Evolutionary conservation across 2,888 invertebrate genomes (phyloP).

Genomic region (Balanococcus diminutus): DNA sequence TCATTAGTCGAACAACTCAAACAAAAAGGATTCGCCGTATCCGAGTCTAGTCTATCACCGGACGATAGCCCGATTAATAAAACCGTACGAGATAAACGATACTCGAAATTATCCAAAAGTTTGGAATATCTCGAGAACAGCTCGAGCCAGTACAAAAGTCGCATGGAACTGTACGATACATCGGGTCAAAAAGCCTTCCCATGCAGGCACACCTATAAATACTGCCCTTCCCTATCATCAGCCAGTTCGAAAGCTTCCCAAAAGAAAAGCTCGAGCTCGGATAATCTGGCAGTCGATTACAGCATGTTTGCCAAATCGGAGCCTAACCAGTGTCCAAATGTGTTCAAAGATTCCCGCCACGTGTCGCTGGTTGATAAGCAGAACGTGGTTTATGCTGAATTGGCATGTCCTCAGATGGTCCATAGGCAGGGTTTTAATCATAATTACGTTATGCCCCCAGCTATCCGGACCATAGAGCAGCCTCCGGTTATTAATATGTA

Average conservation of each 20-base stretch:
- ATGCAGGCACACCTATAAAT: slow-evolving; percentile 18
- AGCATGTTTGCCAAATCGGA: slow-evolving; percentile 52
- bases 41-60: slow-evolving; percentile 59
- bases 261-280: slow-evolving; percentile 62
- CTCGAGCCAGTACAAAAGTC: slow-evolving; percentile 58
- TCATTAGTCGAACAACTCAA: slow-evolving; percentile 64
- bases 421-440: not conserved
- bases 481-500: not conserved
- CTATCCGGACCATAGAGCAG: not conserved
- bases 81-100: slow-evolving; percentile 59
- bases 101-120: slow-evolving; percentile 61
- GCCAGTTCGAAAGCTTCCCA: slow-evolving; percentile 52
- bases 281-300: slow-evolving; percentile 69
- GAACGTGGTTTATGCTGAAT: slow-evolving; percentile 47
- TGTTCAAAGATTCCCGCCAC: not conserved
- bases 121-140: slow-evolving; percentile 61
- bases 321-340: not conserved
- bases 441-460: slow-evolving; percentile 13
- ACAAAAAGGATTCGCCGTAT: slow-evolving; percentile 64
- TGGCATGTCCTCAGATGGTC: slow-evolving; percentile 29
- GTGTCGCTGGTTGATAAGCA: not conserved
- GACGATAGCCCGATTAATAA: slow-evolving; percentile 59
- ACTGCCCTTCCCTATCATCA: slow-evolving; percentile 16
- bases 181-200: slow-evolving; percentile 40
- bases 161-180: slow-evolving; percentile 55